Percentiles rank a stretch among this genome's conserved stretches.
These are phyloP conservation scores for Neodiprion virginianus DNA, from an alignment of 1,140 invertebrate species.

Conservation along the genomic window DNA sequence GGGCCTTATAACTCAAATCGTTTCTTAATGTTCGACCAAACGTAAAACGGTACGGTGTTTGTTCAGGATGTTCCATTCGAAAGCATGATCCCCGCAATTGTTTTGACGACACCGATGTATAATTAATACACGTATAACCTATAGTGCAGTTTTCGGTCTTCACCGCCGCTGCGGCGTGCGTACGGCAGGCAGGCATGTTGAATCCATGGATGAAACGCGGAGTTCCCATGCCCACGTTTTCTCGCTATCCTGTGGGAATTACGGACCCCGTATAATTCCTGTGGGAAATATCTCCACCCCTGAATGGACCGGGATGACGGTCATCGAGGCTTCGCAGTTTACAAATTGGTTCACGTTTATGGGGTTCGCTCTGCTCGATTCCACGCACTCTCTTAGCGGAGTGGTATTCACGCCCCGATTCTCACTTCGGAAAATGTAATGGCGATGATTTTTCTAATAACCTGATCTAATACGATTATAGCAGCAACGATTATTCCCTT, in stretches of 20 bases:
- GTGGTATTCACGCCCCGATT: too few species aligned
- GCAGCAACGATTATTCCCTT: too few species aligned
- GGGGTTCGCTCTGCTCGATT: slow-evolving; percentile 31
- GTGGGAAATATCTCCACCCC: slow-evolving; percentile 55
- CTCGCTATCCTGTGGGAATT: slow-evolving; percentile 50
- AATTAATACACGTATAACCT: background rate
- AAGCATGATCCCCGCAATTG: slow-evolving; percentile 37
- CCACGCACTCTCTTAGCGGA: too few species aligned
- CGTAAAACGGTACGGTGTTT: background rate
- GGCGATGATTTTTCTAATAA: too few species aligned
- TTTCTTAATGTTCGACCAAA: too few species aligned
- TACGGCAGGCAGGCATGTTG: background rate
- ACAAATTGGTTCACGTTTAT: slow-evolving; percentile 58
- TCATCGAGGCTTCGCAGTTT: slow-evolving; percentile 49
- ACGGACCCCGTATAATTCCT: slow-evolving; percentile 43
- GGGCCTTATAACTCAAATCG: too few species aligned
- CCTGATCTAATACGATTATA: too few species aligned
- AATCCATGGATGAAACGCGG: background rate
- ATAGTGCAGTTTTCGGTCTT: slow-evolving; percentile 35
- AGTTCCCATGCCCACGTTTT: too few species aligned
- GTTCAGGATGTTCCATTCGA: slow-evolving; percentile 40
- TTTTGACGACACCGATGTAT: slow-evolving; percentile 28
- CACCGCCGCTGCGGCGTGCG: slow-evolving; percentile 12
- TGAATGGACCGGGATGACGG: slow-evolving; percentile 34
- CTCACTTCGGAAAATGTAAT: too few species aligned